Evolutionary conservation across 2,888 invertebrate genomes (phyloP).

Genomic region (Cheilosia urbana): DNA sequence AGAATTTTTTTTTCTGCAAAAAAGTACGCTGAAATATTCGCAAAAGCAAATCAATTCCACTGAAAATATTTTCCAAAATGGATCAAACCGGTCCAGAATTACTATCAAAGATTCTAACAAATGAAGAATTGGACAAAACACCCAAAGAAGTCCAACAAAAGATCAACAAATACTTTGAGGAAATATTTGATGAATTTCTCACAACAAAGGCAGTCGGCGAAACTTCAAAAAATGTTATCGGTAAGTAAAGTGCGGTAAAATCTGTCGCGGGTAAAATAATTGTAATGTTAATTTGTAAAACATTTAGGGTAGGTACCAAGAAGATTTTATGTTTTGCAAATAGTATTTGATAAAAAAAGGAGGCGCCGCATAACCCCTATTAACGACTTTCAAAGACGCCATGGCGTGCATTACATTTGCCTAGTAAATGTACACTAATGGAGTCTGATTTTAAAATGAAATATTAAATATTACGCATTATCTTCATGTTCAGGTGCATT

Average conservation of each 20-base stretch:
- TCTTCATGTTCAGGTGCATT: too few species aligned
- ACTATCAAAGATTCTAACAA: constrained; percentile 83
- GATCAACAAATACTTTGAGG: constrained; percentile 86
- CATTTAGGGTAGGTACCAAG: background rate
- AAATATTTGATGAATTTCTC: constrained; percentile 89
- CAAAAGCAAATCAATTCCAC: constrained; percentile 17
- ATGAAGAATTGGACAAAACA: constrained; percentile 85
- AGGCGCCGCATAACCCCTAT: too few species aligned
- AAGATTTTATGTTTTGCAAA: too few species aligned
- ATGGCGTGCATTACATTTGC: too few species aligned
- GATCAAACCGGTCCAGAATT: constrained; percentile 83
- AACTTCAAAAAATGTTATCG: constrained; percentile 78
- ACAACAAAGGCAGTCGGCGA: constrained; percentile 90
- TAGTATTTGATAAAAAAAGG: too few species aligned
- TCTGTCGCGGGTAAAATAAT: constrained; percentile 21
- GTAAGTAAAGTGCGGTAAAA: constrained; percentile 77
- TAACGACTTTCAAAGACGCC: too few species aligned
- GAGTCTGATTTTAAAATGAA: too few species aligned
- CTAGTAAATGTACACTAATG: too few species aligned
- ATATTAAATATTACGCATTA: too few species aligned
- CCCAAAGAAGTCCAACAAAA: constrained; percentile 86
- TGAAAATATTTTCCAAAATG: constrained; percentile 77
- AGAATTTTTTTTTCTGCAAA: constrained; percentile 37
- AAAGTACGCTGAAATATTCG: constrained; percentile 52
- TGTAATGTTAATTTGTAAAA: background rate